phyloP scores from a whole-genome alignment of 2,888 invertebrate genomes.

The Gerris lacustris region DNA sequence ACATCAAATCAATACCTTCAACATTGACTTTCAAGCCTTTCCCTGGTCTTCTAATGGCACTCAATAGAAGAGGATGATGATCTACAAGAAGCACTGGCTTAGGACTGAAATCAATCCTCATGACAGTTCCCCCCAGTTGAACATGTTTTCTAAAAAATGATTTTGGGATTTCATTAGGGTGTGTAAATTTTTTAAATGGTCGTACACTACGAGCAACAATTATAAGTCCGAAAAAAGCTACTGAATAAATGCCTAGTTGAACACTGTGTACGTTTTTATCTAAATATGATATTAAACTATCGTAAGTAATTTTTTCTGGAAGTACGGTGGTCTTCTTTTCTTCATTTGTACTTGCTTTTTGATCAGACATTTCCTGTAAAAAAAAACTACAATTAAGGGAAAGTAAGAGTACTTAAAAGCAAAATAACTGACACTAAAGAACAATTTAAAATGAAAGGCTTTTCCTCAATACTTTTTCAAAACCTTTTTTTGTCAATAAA shows the following conservation, averaged over 20 bases:
- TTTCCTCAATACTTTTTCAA: no score
- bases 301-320: no score
- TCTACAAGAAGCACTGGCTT: conserved; percentile 36
- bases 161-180: conserved; percentile 45
- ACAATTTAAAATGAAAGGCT: no score
- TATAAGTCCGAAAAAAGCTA: conserved; percentile 45
- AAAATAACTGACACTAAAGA: no score
- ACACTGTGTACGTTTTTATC: conserved; percentile 22
- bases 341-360: no score
- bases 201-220: conserved; percentile 47
- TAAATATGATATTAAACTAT: conserved; percentile 7
- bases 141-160: conserved; percentile 43
- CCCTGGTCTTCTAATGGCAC: conserved; percentile 32
- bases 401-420: no score
- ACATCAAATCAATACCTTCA: conserved; percentile 40
- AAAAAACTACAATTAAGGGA: no score
- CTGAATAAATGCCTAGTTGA: conserved; percentile 41
- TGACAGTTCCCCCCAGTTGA: conserved; percentile 37
- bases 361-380: no score
- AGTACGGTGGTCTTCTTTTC: no score
- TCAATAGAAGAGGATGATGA: conserved; percentile 37
- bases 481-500: no score
- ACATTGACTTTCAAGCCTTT: conserved; percentile 42
- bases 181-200: conserved; percentile 51
- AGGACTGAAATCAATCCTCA: conserved; percentile 38